Conservation (phyloP, 2,888 invertebrate genomes). For the Orchestes rusci region DNA sequence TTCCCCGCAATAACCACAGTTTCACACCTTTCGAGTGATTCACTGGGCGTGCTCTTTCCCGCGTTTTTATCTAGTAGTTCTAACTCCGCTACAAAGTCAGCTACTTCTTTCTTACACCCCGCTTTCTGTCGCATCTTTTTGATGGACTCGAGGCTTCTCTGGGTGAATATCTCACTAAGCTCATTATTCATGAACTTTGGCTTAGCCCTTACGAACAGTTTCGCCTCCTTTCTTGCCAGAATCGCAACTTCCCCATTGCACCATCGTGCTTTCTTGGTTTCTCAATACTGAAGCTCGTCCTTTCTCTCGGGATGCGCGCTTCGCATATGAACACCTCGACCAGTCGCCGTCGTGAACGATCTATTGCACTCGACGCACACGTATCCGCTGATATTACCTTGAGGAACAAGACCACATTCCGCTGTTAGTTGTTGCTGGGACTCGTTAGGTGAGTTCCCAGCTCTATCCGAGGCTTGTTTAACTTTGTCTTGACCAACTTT, state of each 20-base stretch:
- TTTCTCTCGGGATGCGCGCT: neutral
- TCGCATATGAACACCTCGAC: neutral
- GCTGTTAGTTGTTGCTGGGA: neutral
- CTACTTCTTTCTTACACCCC: neutral
- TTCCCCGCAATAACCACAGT: too few species aligned
- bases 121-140: neutral
- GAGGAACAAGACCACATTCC: neutral
- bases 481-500: slow-evolving; percentile 9
- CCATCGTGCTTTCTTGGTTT: neutral
- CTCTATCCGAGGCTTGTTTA: slow-evolving; percentile 5
- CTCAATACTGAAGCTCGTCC: neutral
- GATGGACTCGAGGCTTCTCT: slow-evolving; percentile 2
- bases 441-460: neutral
- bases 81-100: too few species aligned
- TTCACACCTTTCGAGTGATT: too few species aligned
- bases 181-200: slow-evolving; percentile 1
- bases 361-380: neutral
- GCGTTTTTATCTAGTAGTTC: too few species aligned
- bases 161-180: neutral
- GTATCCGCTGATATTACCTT: neutral
- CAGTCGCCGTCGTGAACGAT: neutral
- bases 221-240: neutral
- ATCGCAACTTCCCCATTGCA: neutral
- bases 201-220: neutral
- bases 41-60: too few species aligned